Percentiles rank a stretch among this genome's conserved stretches.
Conservation (phyloP, 2,797 vertebrate genomes). For the Syndactyla subalaris region DNA sequence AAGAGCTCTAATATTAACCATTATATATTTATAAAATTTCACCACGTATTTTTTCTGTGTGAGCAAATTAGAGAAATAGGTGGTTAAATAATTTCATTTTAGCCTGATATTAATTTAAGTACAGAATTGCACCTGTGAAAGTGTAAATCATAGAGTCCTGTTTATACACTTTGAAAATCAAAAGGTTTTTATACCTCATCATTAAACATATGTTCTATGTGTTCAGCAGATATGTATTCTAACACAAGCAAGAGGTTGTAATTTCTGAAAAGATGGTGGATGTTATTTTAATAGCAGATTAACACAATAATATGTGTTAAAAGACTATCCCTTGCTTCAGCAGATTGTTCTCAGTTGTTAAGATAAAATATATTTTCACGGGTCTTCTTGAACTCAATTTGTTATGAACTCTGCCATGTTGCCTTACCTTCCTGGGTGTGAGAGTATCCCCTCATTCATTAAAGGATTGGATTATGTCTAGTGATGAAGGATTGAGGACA, state of each 20-base stretch:
- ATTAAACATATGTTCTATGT: background rate
- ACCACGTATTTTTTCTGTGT: background rate
- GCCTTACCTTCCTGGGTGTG: background rate
- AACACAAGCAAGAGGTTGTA: background rate
- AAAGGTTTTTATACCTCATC: background rate
- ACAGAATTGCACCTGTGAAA: background rate
- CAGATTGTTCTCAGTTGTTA: background rate
- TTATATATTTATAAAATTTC: background rate
- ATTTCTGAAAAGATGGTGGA: background rate
- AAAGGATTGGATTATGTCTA: background rate
- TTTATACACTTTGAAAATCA: background rate
- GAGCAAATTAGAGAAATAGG: background rate
- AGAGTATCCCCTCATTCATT: background rate
- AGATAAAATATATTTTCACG: background rate
- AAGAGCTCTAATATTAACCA: background rate
- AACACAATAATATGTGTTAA: background rate
- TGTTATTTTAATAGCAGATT: constrained; percentile 1
- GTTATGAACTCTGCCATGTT: background rate
- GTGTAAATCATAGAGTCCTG: background rate
- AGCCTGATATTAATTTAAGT: background rate
- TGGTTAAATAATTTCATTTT: background rate
- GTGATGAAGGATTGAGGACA: background rate
- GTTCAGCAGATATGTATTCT: background rate
- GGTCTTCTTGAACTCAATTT: background rate
- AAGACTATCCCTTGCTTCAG: background rate